These are phyloP conservation scores for Gymnarchus niloticus DNA, from an alignment of 2,113 vertebrate genomes.

Conservation along the genomic window DNA sequence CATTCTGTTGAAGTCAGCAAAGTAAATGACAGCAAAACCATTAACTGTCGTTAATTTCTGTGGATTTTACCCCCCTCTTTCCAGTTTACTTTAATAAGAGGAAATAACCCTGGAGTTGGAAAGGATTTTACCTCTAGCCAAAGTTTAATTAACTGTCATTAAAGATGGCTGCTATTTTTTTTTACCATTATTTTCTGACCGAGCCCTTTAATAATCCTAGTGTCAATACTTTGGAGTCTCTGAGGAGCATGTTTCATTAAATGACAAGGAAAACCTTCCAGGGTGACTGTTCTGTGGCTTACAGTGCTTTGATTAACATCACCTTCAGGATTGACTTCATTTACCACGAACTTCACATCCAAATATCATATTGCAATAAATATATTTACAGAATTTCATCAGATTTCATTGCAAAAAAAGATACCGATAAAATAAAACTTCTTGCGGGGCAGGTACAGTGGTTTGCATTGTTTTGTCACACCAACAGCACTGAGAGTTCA, in stretches of 20 bases:
- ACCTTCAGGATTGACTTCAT: not conserved
- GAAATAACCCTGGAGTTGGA: not conserved
- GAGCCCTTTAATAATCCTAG: not conserved
- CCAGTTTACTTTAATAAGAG: not conserved
- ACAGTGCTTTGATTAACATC: not conserved
- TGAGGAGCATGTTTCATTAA: not conserved
- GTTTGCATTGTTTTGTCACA: too few species aligned
- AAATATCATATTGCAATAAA: not conserved
- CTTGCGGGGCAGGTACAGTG: too few species aligned
- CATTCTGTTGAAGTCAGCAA: not conserved
- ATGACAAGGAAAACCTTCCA: not conserved
- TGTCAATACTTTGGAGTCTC: not conserved
- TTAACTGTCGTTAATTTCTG: not conserved
- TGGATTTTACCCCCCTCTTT: not conserved
- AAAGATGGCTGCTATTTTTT: not conserved
- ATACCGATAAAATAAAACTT: too few species aligned
- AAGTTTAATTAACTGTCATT: conserved; percentile 7
- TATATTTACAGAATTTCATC: not conserved
- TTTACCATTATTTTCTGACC: not conserved
- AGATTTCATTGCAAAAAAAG: too few species aligned
- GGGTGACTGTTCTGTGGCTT: not conserved
- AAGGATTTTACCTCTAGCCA: not conserved
- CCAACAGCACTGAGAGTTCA: too few species aligned
- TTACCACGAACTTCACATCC: not conserved
- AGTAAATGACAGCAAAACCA: not conserved